These are phyloP conservation scores for Pyrgus malvae DNA, from an alignment of 2,888 invertebrate species.

Conservation along the genomic window DNA sequence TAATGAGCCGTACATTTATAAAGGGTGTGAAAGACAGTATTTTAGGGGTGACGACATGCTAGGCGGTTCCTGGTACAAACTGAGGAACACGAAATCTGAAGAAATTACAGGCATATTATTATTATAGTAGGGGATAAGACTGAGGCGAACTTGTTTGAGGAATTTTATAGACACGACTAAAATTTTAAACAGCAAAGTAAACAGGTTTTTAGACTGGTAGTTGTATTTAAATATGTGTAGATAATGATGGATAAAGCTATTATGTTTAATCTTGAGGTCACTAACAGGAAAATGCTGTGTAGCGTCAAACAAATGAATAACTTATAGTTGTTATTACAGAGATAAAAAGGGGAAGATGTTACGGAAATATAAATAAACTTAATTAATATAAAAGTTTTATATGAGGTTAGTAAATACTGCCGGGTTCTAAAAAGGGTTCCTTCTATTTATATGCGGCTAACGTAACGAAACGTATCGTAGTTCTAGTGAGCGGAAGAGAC, in stretches of 20 bases:
- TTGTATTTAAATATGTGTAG: slow-evolving; percentile 5
- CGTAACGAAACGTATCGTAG: slow-evolving; percentile 55
- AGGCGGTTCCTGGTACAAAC: slow-evolving; percentile 57
- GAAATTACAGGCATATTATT: not conserved
- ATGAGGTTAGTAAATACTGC: slow-evolving; percentile 22
- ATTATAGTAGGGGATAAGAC: not conserved
- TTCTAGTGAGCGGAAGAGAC: slow-evolving; percentile 45
- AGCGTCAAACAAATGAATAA: slow-evolving; percentile 28
- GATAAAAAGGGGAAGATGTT: slow-evolving; percentile 11
- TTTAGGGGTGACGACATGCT: slow-evolving; percentile 55
- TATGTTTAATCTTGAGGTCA: slow-evolving; percentile 23
- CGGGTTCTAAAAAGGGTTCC: slow-evolving; percentile 23
- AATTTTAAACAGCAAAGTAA: not conserved
- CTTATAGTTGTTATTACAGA: slow-evolving; percentile 16
- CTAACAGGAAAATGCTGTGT: slow-evolving; percentile 33
- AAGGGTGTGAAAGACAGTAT: slow-evolving; percentile 42
- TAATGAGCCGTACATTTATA: not conserved
- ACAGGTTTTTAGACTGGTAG: not conserved
- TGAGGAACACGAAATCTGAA: slow-evolving; percentile 30
- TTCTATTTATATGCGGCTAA: slow-evolving; percentile 58
- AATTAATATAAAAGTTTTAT: slow-evolving; percentile 26
- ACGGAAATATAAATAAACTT: slow-evolving; percentile 25
- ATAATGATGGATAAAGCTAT: slow-evolving; percentile 8
- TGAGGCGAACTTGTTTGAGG: not conserved
- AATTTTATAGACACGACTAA: not conserved